Evolutionary conservation across 2,113 vertebrate genomes (phyloP).

Genomic region (Oncorhynchus nerka): DNA sequence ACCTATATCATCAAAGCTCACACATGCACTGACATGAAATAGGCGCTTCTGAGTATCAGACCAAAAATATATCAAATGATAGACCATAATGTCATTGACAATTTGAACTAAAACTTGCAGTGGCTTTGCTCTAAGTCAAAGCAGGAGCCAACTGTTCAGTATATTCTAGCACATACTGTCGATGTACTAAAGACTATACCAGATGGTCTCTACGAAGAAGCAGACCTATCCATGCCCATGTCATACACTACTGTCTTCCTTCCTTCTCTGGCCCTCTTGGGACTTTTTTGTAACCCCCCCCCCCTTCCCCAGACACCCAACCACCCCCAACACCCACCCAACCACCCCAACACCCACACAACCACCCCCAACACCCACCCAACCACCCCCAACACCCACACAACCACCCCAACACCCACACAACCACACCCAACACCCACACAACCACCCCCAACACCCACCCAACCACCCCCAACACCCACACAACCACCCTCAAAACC

Average conservation of each 20-base stretch:
- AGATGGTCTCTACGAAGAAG: background rate
- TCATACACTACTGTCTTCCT: too few relatives aligned
- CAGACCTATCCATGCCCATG: background rate
- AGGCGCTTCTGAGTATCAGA: background rate
- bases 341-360: background rate
- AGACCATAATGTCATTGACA: too few relatives aligned
- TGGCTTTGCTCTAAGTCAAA: background rate
- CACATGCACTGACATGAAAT: background rate
- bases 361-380: background rate
- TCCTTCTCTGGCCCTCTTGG: too few relatives aligned
- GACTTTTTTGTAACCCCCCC: background rate
- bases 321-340: conserved; percentile 9
- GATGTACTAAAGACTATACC: too few relatives aligned
- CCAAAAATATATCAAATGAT: background rate
- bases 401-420: too few relatives aligned
- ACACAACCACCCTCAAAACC: too few relatives aligned
- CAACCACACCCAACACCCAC: too few relatives aligned
- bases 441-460: too few relatives aligned
- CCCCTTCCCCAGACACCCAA: too few relatives aligned
- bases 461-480: too few relatives aligned
- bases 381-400: background rate
- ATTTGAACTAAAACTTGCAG: too few relatives aligned
- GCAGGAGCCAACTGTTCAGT: background rate
- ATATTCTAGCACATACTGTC: background rate
- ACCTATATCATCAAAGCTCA: too few relatives aligned